Evolutionary conservation across 2,888 invertebrate genomes (phyloP), one percentile per base, ranked within the genome.

Genomic region (Athalia rosae): DNA sequence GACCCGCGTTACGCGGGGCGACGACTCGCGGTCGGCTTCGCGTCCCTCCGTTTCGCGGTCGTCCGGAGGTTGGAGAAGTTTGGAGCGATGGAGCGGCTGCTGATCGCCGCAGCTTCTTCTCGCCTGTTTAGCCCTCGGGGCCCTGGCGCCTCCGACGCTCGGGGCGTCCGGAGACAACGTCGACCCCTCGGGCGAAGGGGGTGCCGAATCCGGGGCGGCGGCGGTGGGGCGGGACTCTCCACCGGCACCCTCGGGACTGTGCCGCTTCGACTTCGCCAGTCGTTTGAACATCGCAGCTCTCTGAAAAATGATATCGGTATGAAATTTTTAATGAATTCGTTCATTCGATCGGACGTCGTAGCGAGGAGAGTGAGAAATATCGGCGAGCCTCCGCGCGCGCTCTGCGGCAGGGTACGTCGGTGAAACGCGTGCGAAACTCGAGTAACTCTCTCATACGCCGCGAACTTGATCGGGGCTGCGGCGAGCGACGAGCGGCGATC

Each of bases 251-350:
- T 92, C 92, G 90, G 92, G 93, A 90, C 92, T 93, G 90, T 93
- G 92, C 89, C 93, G 92, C 90, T 93, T 91, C 88, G 92, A 92
- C 90, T 93, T 93, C 90, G 93, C 93, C 90, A 93, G 91, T 90
- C 93, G 92, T 91, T 93, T 93, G 90, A 89, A 89, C 89, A 89
- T 89, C 80, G 79, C 80, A 82, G 62, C 76, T 50, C 63, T 56
- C 77, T 64, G 69, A 13, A 64, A 66, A 61, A 15, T 61, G 47
- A 45, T 67, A 28, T n/a, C 47, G 13, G n/a, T n/a, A n/a, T 41
- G 6, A 3, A 41, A 43, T 61, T 50, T 6, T 50, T 50, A n/a
- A 28, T 0, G 28, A 28, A 28, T 28, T 28, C 28, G 28, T 28
- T 28, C 28, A 28, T 28, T 28, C 28, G 28, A 0, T 28, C 28